Evolutionary conservation across 2,797 vertebrate genomes (phyloP).

Genomic region (Streptopelia turtur): DNA sequence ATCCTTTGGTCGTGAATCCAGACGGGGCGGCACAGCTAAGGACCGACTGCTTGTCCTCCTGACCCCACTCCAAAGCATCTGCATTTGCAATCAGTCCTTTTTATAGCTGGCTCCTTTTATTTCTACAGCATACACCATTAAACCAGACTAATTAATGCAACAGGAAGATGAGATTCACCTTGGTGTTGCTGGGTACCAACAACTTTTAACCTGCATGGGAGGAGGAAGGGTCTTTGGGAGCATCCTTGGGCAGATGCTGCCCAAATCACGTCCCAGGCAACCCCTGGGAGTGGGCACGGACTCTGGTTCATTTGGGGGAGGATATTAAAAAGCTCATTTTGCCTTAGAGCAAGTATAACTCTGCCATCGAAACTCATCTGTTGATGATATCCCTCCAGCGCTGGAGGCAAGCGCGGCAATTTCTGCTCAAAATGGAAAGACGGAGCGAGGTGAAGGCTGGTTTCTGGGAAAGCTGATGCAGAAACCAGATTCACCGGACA

Average conservation of each 20-base stretch:
- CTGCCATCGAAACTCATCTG: neutral
- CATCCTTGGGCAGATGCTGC: neutral
- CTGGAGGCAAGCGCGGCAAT: fast-evolving
- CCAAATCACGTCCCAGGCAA: neutral
- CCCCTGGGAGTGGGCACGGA: fast-evolving
- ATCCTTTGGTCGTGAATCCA: neutral
- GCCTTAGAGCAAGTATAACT: neutral
- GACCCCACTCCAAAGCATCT: neutral
- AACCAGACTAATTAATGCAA: neutral
- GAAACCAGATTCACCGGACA: constrained; percentile 18
- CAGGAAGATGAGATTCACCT: neutral
- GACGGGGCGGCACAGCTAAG: neutral
- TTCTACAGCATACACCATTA: neutral
- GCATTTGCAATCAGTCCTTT: neutral
- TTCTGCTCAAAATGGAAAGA: neutral
- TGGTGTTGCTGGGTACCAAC: neutral
- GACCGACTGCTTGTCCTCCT: neutral
- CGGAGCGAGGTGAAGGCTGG: neutral
- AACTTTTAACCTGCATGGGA: neutral
- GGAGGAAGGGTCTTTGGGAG: neutral
- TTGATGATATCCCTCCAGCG: neutral
- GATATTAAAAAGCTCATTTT: neutral
- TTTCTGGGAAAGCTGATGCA: constrained; percentile 20
- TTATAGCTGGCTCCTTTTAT: neutral
- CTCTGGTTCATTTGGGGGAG: neutral